Conservation (phyloP, 2,888 invertebrate genomes). For the Icerya purchasi region DNA sequence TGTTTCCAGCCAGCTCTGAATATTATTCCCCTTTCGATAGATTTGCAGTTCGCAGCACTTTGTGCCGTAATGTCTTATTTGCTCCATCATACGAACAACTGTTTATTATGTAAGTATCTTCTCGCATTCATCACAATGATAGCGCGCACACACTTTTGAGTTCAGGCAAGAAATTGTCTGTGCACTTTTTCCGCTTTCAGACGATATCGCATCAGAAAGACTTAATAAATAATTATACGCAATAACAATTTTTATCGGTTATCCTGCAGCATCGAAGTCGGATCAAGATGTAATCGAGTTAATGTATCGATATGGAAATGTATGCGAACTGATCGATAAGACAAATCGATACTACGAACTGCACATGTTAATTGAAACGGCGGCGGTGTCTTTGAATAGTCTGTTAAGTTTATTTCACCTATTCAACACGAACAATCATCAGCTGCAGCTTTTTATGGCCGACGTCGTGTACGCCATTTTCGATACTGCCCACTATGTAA, state of each 20-base stretch:
- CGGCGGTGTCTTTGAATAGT: slow-evolving; percentile 5
- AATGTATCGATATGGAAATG: slow-evolving; percentile 1
- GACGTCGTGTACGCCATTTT: slow-evolving; percentile 2
- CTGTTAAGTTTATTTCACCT: slow-evolving; percentile 7
- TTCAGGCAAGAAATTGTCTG: no score
- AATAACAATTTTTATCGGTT: no score
- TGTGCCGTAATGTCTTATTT: slow-evolving; percentile 1
- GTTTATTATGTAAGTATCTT: slow-evolving; percentile 1
- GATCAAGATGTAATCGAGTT: not conserved
- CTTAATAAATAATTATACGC: no score
- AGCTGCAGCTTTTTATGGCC: not conserved
- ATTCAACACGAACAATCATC: slow-evolving; percentile 6
- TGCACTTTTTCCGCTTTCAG: no score
- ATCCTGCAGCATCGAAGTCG: no score
- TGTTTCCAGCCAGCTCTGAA: slow-evolving; percentile 3
- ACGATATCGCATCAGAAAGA: no score
- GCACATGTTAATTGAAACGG: slow-evolving; percentile 6
- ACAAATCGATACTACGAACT: slow-evolving; percentile 3
- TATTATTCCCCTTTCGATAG: slow-evolving; percentile 7
- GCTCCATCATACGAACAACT: slow-evolving; percentile 1
- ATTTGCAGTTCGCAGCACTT: slow-evolving; percentile 7
- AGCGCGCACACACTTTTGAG: no score
- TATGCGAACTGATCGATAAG: slow-evolving; percentile 4
- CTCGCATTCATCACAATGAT: no score
- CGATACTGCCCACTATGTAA: slow-evolving; percentile 2